Percentiles rank a stretch among this genome's conserved stretches.
phyloP scores from a whole-genome alignment of 2,113 vertebrate genomes.

The Dicaeum eximium region DNA sequence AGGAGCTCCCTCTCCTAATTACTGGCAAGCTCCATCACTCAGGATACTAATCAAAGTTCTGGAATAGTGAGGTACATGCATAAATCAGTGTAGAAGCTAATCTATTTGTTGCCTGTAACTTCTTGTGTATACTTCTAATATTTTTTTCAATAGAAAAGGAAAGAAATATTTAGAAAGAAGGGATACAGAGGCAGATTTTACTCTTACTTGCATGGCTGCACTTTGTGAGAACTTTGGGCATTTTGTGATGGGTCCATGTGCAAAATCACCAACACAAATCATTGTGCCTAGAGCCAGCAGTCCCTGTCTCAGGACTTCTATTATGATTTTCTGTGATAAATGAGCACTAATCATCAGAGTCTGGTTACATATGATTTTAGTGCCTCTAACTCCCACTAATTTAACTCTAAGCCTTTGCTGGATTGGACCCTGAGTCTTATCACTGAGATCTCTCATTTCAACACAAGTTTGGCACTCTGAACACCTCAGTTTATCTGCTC shows the following conservation, averaged over 20 bases:
- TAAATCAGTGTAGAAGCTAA: not conserved
- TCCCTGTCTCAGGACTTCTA: not conserved
- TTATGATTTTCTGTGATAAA: not conserved
- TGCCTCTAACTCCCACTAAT: not conserved
- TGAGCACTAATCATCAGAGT: not conserved
- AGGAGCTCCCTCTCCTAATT: not conserved
- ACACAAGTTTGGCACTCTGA: not conserved
- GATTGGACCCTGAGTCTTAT: not conserved
- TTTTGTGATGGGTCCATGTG: not conserved
- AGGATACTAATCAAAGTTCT: not conserved
- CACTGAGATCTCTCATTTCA: not conserved
- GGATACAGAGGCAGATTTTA: not conserved
- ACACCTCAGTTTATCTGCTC: not conserved
- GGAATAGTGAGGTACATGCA: not conserved
- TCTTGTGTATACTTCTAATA: not conserved
- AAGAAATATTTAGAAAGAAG: not conserved
- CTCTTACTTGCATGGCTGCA: rapidly evolving
- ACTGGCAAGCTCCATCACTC: not conserved
- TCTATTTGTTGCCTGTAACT: not conserved
- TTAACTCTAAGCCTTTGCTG: not conserved
- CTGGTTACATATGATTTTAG: not conserved
- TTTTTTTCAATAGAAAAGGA: not conserved
- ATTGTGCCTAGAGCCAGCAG: not conserved
- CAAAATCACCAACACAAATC: not conserved
- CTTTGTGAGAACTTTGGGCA: not conserved